Conservation (phyloP, 2,888 invertebrate species). For the Orchesellides sinensis region DNA sequence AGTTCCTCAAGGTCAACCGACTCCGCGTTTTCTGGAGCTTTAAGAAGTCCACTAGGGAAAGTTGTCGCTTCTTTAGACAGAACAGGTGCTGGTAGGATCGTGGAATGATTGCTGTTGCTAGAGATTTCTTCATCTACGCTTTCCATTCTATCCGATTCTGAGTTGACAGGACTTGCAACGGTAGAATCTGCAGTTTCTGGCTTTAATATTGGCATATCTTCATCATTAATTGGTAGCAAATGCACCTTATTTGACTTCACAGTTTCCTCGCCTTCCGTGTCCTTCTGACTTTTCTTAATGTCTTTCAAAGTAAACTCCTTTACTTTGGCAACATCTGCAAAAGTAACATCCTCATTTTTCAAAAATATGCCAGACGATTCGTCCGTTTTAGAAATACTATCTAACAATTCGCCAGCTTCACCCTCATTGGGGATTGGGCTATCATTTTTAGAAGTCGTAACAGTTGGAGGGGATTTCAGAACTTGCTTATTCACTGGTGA, state of each 20-base stretch:
- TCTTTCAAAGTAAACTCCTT: neutral
- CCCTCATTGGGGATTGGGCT: too few species aligned
- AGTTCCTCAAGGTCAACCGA: conserved; percentile 20
- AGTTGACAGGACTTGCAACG: conserved; percentile 1
- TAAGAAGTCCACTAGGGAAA: conserved; percentile 10
- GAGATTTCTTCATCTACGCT: conserved; percentile 51
- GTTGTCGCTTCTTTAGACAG: conserved; percentile 30
- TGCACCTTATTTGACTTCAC: neutral
- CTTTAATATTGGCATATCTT: conserved; percentile 39
- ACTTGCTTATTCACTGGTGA: too few species aligned
- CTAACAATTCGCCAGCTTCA: too few species aligned
- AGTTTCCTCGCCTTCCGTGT: neutral
- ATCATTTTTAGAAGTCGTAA: too few species aligned
- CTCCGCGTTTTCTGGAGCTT: neutral
- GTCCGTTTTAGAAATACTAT: too few species aligned
- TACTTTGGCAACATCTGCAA: too few species aligned
- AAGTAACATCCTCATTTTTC: too few species aligned
- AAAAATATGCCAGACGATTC: too few species aligned
- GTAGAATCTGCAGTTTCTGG: conserved; percentile 32
- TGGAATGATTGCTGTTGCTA: conserved; percentile 45
- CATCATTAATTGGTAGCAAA: conserved; percentile 9
- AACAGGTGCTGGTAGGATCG: conserved; percentile 33
- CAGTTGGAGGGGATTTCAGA: too few species aligned
- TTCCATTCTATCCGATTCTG: conserved; percentile 21
- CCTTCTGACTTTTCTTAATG: neutral